Percentiles rank a stretch among this genome's conserved stretches.
Evolutionary conservation across 2,888 invertebrate species (phyloP).

Genomic region (Papilio elwesi): DNA sequence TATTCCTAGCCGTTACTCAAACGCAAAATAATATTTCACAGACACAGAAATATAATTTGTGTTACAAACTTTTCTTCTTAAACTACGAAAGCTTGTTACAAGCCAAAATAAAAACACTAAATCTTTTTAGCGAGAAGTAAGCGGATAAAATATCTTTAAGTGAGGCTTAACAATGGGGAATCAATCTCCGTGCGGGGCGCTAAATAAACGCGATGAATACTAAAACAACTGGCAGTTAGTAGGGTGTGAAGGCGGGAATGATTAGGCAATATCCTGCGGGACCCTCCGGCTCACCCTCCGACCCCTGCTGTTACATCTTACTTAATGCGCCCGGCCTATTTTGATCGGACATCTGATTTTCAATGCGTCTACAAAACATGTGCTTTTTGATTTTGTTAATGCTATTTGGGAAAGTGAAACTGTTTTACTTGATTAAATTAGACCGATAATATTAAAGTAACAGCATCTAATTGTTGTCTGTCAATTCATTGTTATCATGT

Average conservation of each 20-base stretch:
- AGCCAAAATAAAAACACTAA: constrained; percentile 9
- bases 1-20: too few relatives aligned
- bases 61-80: too few relatives aligned
- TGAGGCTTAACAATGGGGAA: constrained; percentile 68
- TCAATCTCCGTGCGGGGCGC: constrained; percentile 66
- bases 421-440: constrained; percentile 25
- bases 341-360: constrained; percentile 76
- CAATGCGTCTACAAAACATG: constrained; percentile 46
- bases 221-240: constrained; percentile 82
- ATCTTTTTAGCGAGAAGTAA: constrained; percentile 40
- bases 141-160: constrained; percentile 57
- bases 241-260: constrained; percentile 81
- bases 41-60: too few relatives aligned
- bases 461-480: neutral
- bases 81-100: too few relatives aligned
- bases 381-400: constrained; percentile 36
- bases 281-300: constrained; percentile 68
- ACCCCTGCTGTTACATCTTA: constrained; percentile 76
- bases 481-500: neutral
- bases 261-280: constrained; percentile 81
- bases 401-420: constrained; percentile 16
- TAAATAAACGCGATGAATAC: constrained; percentile 75
- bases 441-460: neutral
- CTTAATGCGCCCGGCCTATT: constrained; percentile 72
- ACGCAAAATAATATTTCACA: too few relatives aligned